A percentile compares a stretch with the other conserved stretches of the same genome.
phyloP scores from a whole-genome alignment of 2,888 invertebrate genomes.

The Pyralis farinalis region DNA sequence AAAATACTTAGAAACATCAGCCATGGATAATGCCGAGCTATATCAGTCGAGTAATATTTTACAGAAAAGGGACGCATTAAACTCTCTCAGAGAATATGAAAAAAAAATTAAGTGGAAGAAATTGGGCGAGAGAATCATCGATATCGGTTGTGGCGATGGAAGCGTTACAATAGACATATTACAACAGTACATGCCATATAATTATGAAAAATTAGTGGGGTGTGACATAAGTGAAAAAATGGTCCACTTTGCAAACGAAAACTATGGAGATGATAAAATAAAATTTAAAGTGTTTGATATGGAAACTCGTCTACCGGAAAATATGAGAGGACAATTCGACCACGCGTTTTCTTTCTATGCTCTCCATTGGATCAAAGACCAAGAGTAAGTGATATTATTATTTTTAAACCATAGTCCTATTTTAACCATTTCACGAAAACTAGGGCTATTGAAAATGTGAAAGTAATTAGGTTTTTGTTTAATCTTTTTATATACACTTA shows the following conservation, averaged over 20 bases:
- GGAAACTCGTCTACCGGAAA: constrained; percentile 63
- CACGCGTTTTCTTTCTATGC: constrained; percentile 90
- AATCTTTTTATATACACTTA: no score
- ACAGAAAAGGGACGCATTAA: constrained; percentile 81
- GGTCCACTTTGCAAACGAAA: constrained; percentile 84
- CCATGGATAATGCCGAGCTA: constrained; percentile 83
- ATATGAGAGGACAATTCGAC: constrained; percentile 78
- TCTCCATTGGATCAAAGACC: constrained; percentile 89
- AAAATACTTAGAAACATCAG: constrained; percentile 22
- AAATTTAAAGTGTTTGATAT: constrained; percentile 82
- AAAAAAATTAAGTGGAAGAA: constrained; percentile 79
- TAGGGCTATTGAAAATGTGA: no score
- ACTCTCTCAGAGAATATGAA: constrained; percentile 83
- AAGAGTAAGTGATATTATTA: constrained; percentile 82
- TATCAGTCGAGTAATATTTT: constrained; percentile 85
- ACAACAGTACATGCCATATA: constrained; percentile 80
- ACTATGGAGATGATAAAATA: constrained; percentile 63
- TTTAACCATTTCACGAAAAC: no score
- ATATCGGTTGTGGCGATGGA: constrained; percentile 89
- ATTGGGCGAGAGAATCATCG: constrained; percentile 75
- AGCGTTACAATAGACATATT: constrained; percentile 84
- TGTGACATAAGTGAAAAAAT: constrained; percentile 87
- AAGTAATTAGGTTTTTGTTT: no score
- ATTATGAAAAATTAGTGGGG: constrained; percentile 79
- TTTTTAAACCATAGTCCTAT: no score